Evolutionary conservation across 1,140 invertebrate species (phyloP).

Genomic region (Coptotermes formosanus): DNA sequence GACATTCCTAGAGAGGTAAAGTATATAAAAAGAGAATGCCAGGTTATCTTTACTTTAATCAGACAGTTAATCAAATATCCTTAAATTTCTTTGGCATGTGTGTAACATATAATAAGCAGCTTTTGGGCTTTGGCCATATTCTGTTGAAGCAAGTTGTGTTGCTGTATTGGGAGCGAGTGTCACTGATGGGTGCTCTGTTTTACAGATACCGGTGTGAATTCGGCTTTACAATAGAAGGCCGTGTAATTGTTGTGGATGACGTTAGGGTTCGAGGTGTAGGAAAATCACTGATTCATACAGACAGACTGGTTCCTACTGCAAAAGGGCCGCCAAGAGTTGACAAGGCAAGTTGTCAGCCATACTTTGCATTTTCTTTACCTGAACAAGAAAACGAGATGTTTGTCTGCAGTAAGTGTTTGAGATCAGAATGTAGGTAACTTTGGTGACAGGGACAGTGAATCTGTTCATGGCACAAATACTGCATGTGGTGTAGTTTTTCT

Average conservation of each 20-base stretch:
- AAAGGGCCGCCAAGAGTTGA: slow-evolving; percentile 49
- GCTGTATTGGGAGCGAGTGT: no score
- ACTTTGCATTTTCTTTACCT: neutral
- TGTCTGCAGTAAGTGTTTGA: no score
- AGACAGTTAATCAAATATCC: no score
- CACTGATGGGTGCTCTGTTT: slow-evolving; percentile 34
- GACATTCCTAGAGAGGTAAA: slow-evolving; percentile 73
- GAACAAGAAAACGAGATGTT: no score
- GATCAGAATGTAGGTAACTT: no score
- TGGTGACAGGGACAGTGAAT: no score
- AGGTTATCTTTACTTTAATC: neutral
- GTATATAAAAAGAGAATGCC: neutral
- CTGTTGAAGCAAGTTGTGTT: no score
- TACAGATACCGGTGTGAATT: slow-evolving; percentile 88
- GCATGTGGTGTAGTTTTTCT: no score
- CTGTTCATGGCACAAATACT: no score
- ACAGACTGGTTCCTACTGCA: slow-evolving; percentile 38
- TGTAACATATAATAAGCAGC: no score
- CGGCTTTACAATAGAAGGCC: slow-evolving; percentile 83
- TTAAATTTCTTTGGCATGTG: no score
- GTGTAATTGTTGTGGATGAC: slow-evolving; percentile 89
- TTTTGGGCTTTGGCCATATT: no score
- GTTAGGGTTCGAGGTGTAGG: slow-evolving; percentile 86
- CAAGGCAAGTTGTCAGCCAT: slow-evolving; percentile 49
- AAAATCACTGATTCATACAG: slow-evolving; percentile 57